Conservation (phyloP, 2,888 invertebrate genomes). For the Gastrophysa polygoni region DNA sequence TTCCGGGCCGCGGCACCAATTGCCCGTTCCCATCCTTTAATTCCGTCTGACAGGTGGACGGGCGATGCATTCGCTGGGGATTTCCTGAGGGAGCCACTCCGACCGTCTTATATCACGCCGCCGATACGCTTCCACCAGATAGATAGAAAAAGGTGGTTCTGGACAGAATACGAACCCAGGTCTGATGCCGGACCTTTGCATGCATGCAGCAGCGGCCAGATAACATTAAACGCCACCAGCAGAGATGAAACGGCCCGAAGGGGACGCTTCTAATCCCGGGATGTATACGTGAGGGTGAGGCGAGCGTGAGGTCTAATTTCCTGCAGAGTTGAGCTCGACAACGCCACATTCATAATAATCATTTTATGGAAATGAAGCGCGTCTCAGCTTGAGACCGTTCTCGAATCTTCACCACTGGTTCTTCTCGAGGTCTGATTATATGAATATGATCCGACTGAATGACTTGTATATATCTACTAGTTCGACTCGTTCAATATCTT, state of each 20-base stretch:
- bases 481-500: too few species aligned
- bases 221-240: conserved; percentile 50
- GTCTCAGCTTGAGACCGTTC: conserved; percentile 1
- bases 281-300: conserved; percentile 45
- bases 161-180: conserved; percentile 60
- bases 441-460: too few species aligned
- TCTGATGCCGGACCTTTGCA: conserved; percentile 64
- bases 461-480: too few species aligned
- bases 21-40: conserved; percentile 62
- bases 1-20: conserved; percentile 50
- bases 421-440: too few species aligned
- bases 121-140: conserved; percentile 49
- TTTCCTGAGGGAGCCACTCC: conserved; percentile 55
- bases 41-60: conserved; percentile 64
- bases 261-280: conserved; percentile 45
- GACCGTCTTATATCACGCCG: conserved; percentile 54
- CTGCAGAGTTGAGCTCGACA: conserved; percentile 17
- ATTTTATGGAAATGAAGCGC: conserved; percentile 21
- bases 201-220: conserved; percentile 49
- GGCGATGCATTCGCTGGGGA: conserved; percentile 49
- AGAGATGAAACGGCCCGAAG: conserved; percentile 49
- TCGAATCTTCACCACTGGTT: too few species aligned
- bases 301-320: conserved; percentile 24
- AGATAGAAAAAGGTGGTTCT: conserved; percentile 24
- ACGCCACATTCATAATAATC: conserved; percentile 25